A percentile compares a stretch with the other conserved stretches of the same genome.
These are phyloP conservation scores for Drosophila bifasciata DNA, from an alignment of 1,140 invertebrate species.

Conservation along the genomic window DNA sequence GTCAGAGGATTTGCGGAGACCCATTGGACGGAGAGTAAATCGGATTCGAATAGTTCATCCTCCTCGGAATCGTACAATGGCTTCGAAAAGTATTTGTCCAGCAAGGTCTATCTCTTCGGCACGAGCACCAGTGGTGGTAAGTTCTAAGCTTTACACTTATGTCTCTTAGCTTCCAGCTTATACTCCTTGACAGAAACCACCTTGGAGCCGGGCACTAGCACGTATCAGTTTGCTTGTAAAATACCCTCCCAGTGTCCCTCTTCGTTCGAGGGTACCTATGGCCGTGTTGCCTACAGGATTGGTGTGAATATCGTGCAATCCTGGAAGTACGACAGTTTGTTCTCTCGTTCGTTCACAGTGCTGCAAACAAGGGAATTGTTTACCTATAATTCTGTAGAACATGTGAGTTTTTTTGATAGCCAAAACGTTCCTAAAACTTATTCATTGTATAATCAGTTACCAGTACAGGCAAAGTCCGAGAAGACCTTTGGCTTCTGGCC, in stretches of 20 bases:
- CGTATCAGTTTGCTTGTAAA: slow-evolving; percentile 86
- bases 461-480: slow-evolving; percentile 45
- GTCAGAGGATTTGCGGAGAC: slow-evolving; percentile 66
- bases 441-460: slow-evolving; percentile 1
- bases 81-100: slow-evolving; percentile 70
- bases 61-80: slow-evolving; percentile 46
- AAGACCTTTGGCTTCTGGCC: slow-evolving; percentile 76
- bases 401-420: slow-evolving; percentile 28
- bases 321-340: slow-evolving; percentile 90
- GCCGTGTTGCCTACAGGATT: slow-evolving; percentile 88
- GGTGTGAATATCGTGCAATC: slow-evolving; percentile 88
- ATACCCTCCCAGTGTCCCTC: slow-evolving; percentile 87
- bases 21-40: slow-evolving; percentile 53
- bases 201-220: slow-evolving; percentile 84
- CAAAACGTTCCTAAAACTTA: background rate
- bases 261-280: slow-evolving; percentile 89
- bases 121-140: slow-evolving; percentile 41
- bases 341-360: slow-evolving; percentile 89
- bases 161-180: background rate
- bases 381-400: slow-evolving; percentile 77
- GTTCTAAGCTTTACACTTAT: background rate
- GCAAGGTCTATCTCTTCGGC: slow-evolving; percentile 59
- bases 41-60: slow-evolving; percentile 33
- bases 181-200: slow-evolving; percentile 19
- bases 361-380: slow-evolving; percentile 89